A percentile compares a stretch with the other conserved stretches of the same genome.
Evolutionary conservation across 2,797 vertebrate genomes (phyloP).

Genomic region (Phrynocephalus forsythii): DNA sequence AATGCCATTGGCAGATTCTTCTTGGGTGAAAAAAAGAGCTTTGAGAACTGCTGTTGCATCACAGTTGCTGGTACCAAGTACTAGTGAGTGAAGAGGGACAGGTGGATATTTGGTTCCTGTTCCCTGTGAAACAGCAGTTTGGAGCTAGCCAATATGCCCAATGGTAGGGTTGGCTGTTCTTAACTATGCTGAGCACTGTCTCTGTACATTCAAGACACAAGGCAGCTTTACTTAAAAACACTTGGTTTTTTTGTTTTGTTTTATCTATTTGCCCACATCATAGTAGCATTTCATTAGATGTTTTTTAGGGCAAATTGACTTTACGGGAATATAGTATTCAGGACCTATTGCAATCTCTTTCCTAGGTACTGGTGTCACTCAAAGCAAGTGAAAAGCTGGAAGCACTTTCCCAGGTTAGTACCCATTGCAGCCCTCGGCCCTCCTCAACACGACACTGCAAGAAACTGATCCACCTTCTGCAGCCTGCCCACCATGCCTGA

Average conservation of each 20-base stretch:
- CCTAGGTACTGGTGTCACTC: slow-evolving; percentile 77
- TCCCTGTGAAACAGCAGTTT: neutral
- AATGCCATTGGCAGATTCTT: neutral
- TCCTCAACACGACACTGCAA: slow-evolving; percentile 68
- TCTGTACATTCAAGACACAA: neutral
- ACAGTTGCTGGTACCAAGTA: neutral
- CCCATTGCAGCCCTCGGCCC: neutral
- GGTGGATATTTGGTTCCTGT: neutral
- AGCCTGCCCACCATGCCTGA: slow-evolving; percentile 30
- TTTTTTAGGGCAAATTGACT: neutral
- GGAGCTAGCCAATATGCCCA: neutral
- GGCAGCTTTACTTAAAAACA: neutral
- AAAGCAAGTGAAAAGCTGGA: slow-evolving; percentile 74
- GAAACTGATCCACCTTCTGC: slow-evolving; percentile 72
- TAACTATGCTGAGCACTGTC: neutral
- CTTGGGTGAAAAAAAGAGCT: neutral
- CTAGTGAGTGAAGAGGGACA: neutral
- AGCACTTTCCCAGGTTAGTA: slow-evolving; percentile 26
- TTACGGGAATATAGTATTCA: neutral
- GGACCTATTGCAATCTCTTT: slow-evolving; percentile 26
- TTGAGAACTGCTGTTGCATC: neutral
- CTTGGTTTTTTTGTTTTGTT: no score
- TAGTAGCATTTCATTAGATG: neutral
- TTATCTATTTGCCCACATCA: neutral
- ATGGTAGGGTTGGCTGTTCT: neutral